phyloP scores from a whole-genome alignment of 30 jellyfish, hydroid and myxozoan genomes.

The Clytia hemisphaerica region DNA sequence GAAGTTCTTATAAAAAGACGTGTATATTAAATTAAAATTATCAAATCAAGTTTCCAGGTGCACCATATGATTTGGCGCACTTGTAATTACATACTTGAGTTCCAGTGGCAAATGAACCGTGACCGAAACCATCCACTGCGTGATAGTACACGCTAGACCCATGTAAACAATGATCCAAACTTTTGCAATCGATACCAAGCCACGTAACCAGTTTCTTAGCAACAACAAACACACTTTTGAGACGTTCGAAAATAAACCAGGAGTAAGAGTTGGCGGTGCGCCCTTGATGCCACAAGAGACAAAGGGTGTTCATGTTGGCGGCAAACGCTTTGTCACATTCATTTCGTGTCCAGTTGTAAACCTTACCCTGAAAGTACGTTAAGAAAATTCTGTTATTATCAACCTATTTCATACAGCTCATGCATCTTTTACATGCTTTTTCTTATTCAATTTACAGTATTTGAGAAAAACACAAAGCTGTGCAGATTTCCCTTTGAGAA shows the following conservation, averaged over 20 bases:
- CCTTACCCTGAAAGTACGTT: constrained; percentile 24
- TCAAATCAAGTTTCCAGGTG: constrained; percentile 17
- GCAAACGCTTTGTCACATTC: constrained; percentile 27
- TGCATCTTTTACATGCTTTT: too few species aligned
- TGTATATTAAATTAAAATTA: too few species aligned
- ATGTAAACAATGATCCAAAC: constrained; percentile 33
- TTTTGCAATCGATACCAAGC: constrained; percentile 20
- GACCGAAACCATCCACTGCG: constrained; percentile 43
- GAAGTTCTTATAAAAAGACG: too few species aligned
- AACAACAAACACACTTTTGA: constrained; percentile 3
- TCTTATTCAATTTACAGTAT: too few species aligned
- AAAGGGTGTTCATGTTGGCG: constrained; percentile 30
- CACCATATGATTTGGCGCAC: constrained; percentile 19
- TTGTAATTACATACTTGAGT: neutral
- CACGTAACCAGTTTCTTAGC: constrained; percentile 35
- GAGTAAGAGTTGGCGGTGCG: neutral
- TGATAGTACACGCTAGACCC: constrained; percentile 35
- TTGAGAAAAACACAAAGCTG: too few species aligned
- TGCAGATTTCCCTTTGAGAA: too few species aligned
- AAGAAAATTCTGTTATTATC: too few species aligned
- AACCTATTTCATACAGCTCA: too few species aligned
- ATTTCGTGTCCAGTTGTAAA: constrained; percentile 20
- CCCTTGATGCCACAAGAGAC: constrained; percentile 15
- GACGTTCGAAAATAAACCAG: constrained; percentile 7
- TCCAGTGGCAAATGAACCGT: constrained; percentile 23